Evolutionary conservation across 64 coral and sea anemone genomes (phyloP).

Genomic region (Catalaphyllia jardinei): DNA sequence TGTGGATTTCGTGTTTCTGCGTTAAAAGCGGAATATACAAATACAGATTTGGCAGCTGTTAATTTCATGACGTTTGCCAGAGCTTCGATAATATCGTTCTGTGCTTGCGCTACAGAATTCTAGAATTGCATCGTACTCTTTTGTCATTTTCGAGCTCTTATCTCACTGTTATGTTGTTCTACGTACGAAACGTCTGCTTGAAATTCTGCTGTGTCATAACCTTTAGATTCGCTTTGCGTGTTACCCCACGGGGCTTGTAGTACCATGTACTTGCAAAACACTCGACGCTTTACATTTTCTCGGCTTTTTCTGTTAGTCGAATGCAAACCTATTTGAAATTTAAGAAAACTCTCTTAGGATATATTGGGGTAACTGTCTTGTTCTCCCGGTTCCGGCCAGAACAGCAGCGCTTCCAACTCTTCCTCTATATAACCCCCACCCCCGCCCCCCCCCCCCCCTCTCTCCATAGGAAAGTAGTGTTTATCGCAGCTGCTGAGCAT

Average conservation of each 20-base stretch:
- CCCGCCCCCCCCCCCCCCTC: too few relatives aligned
- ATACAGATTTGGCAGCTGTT: neutral
- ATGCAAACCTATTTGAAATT: neutral
- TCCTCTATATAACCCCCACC: too few relatives aligned
- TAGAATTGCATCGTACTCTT: neutral
- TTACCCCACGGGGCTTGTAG: neutral
- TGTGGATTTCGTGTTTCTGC: neutral
- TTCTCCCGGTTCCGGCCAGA: too few relatives aligned
- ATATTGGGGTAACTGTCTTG: too few relatives aligned
- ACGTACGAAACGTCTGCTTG: neutral
- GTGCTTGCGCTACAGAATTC: neutral
- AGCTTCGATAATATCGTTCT: neutral
- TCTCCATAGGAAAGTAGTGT: too few relatives aligned
- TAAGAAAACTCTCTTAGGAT: too few relatives aligned
- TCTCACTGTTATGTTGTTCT: neutral
- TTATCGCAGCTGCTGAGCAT: too few relatives aligned
- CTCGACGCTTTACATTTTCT: neutral
- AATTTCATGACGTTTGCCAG: neutral
- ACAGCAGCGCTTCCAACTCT: too few relatives aligned
- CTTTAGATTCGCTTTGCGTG: neutral
- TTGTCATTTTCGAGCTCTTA: neutral
- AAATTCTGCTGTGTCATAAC: neutral
- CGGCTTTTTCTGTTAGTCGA: neutral
- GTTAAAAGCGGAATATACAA: neutral
- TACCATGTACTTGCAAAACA: neutral